Conservation (phyloP, 2,888 invertebrate genomes). For the Ophion costatus region DNA sequence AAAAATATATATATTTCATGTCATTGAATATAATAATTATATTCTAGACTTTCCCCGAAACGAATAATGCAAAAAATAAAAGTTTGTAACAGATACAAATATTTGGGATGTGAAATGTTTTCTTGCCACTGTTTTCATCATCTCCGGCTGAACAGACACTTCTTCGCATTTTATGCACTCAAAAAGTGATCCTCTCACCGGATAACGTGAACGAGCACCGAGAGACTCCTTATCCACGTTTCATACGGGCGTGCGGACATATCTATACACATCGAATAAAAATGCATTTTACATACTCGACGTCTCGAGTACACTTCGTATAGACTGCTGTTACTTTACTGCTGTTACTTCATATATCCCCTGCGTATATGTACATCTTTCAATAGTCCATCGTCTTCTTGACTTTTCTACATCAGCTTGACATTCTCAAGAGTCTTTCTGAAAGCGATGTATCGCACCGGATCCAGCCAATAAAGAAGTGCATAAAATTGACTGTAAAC, state of each 20-base stretch:
- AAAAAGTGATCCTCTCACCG: background rate
- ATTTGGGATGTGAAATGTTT: background rate
- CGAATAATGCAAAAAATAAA: background rate
- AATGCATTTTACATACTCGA: background rate
- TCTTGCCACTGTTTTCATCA: background rate
- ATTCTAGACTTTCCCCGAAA: background rate
- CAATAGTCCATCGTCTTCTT: constrained; percentile 4
- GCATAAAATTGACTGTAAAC: background rate
- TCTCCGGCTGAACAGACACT: background rate
- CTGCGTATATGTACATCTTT: background rate
- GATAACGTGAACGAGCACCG: background rate
- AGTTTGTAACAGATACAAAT: background rate
- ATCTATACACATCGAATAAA: background rate
- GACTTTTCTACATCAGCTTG: background rate
- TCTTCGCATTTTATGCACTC: background rate
- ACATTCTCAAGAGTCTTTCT: background rate
- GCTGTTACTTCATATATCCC: constrained; percentile 1
- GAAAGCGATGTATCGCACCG: background rate
- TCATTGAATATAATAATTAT: background rate
- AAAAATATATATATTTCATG: background rate
- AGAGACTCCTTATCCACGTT: background rate
- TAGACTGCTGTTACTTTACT: background rate
- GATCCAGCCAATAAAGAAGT: background rate
- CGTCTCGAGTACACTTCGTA: background rate
- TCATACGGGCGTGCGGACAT: background rate